Conservation (phyloP, 1,140 invertebrate genomes). For the Cydia amplana region DNA sequence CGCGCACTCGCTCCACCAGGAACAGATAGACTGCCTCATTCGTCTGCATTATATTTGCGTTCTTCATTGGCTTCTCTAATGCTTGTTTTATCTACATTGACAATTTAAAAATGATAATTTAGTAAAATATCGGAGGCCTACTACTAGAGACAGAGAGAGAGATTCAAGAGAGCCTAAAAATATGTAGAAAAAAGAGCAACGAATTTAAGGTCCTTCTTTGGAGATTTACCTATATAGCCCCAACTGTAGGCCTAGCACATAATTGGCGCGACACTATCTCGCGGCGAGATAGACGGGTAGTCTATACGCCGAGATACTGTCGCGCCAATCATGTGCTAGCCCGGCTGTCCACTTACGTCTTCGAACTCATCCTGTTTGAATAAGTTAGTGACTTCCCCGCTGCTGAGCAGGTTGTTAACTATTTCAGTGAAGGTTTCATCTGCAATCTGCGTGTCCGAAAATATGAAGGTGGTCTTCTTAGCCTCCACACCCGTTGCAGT, state of each 20-base stretch:
- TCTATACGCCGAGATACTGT: too few species aligned
- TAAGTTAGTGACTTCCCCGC: slow-evolving; percentile 91
- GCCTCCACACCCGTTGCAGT: slow-evolving; percentile 85
- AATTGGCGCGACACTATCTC: too few species aligned
- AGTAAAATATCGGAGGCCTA: too few species aligned
- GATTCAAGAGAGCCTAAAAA: not conserved
- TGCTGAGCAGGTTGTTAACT: slow-evolving; percentile 92
- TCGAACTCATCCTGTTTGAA: slow-evolving; percentile 92
- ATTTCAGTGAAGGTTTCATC: slow-evolving; percentile 93
- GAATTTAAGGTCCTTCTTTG: not conserved
- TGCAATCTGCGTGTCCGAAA: slow-evolving; percentile 90
- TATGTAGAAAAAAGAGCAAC: not conserved
- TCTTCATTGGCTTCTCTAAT: slow-evolving; percentile 83
- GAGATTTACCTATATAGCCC: not conserved
- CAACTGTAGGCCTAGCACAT: too few species aligned
- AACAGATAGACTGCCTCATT: slow-evolving; percentile 85
- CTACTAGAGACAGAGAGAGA: too few species aligned
- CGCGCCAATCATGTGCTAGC: too few species aligned
- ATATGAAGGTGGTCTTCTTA: slow-evolving; percentile 88
- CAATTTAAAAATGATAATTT: not conserved
- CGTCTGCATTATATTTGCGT: slow-evolving; percentile 83
- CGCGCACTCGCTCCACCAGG: slow-evolving; percentile 87
- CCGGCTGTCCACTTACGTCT: slow-evolving; percentile 85
- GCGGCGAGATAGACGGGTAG: too few species aligned
- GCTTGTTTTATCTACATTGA: slow-evolving; percentile 84